These are phyloP conservation scores for Mionectes macconnelli DNA, from an alignment of 2,113 vertebrate species.

Conservation along the genomic window DNA sequence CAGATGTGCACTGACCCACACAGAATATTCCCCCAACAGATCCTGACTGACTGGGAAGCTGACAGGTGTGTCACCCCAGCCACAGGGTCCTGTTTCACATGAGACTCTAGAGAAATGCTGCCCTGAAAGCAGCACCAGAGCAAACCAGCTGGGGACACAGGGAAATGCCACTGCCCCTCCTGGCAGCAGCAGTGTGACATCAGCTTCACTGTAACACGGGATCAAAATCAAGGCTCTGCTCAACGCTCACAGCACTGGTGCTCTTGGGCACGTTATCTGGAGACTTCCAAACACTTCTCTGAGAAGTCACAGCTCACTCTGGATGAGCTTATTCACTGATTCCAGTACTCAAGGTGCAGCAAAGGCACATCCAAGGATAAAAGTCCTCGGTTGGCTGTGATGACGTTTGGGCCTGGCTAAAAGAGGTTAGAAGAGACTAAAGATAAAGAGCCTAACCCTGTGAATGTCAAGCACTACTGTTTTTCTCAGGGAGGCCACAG, in stretches of 20 bases:
- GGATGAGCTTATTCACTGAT: not conserved
- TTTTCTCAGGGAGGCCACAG: not conserved
- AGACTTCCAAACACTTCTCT: not conserved
- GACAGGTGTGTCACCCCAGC: not conserved
- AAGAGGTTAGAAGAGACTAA: not conserved
- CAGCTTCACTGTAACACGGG: not conserved
- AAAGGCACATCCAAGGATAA: not conserved
- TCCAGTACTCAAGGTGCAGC: not conserved
- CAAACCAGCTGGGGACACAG: not conserved
- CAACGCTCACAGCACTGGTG: accelerated
- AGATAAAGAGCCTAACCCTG: not conserved
- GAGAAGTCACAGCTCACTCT: not conserved
- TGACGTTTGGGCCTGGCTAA: not conserved
- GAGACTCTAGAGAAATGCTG: not conserved
- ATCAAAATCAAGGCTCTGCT: not conserved
- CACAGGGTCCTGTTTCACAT: not conserved
- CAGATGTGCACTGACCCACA: not conserved
- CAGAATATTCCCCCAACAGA: not conserved
- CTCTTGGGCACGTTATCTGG: not conserved
- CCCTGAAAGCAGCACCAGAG: not conserved
- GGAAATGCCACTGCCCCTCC: not conserved
- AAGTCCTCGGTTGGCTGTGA: not conserved
- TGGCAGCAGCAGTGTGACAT: not conserved
- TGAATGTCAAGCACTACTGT: not conserved
- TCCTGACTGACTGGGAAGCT: not conserved